Conservation (phyloP, 1,140 invertebrate genomes). For the silkworm (Bombyx mori) region ASM3026992v2 NC_085109.1:1558001-1558500, state of each 20-base stretch:
- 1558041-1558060: no score
- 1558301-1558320: background rate
- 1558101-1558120: no score
- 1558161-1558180: no score
- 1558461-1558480: slow-evolving; percentile 24
- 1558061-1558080: no score
- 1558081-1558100: no score
- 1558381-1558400: slow-evolving; percentile 2
- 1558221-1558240: no score
- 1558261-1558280: background rate
- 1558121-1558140: no score
- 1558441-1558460: background rate
- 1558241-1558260: background rate
- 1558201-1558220: no score
- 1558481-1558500: background rate
- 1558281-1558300: background rate
- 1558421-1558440: slow-evolving; percentile 8
- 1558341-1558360: slow-evolving; percentile 1
- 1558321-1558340: background rate
- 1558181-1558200: no score
- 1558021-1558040: no score
- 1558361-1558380: slow-evolving; percentile 5
- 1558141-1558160: no score
- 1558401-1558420: slow-evolving; percentile 10
- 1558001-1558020: no score